Evolutionary conservation across 92 coral and sea anemone genomes (phyloP).

Genomic region (Anthopleura xanthogrammica): DNA sequence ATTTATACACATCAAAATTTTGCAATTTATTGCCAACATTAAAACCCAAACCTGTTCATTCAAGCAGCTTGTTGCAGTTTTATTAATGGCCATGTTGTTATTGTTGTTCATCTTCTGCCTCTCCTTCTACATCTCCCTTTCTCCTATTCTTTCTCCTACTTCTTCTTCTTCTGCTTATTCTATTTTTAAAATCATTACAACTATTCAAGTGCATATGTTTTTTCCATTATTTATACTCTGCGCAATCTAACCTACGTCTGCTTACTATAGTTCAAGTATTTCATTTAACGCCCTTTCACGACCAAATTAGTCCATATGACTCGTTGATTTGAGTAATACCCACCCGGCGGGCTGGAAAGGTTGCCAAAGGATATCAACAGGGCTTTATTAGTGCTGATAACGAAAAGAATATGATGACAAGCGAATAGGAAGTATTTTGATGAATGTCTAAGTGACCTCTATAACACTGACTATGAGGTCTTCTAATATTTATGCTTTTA

Average conservation of each 20-base stretch:
- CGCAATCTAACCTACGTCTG: not conserved
- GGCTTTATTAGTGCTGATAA: not conserved
- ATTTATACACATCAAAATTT: too few relatives aligned
- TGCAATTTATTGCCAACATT: too few relatives aligned
- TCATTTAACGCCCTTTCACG: conserved; percentile 13
- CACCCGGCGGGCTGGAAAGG: not conserved
- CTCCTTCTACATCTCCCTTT: too few relatives aligned
- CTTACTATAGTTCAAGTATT: not conserved
- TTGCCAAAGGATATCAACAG: not conserved
- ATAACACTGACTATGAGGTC: conserved; percentile 9
- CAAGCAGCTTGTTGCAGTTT: too few relatives aligned
- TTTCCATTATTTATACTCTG: too few relatives aligned
- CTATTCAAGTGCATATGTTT: too few relatives aligned
- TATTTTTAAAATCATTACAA: too few relatives aligned
- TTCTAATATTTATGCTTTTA: not conserved
- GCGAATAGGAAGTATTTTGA: not conserved
- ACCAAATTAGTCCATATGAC: not conserved
- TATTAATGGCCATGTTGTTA: too few relatives aligned
- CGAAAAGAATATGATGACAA: not conserved
- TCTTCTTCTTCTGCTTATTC: too few relatives aligned
- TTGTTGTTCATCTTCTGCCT: too few relatives aligned
- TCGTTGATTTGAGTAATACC: not conserved
- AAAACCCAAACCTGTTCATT: too few relatives aligned
- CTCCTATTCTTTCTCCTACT: too few relatives aligned
- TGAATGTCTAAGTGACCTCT: not conserved